Evolutionary conservation across 2,113 vertebrate species (phyloP), one percentile per base, ranked within the genome.

Genomic region (Shinisaurus crocodilurus): DNA sequence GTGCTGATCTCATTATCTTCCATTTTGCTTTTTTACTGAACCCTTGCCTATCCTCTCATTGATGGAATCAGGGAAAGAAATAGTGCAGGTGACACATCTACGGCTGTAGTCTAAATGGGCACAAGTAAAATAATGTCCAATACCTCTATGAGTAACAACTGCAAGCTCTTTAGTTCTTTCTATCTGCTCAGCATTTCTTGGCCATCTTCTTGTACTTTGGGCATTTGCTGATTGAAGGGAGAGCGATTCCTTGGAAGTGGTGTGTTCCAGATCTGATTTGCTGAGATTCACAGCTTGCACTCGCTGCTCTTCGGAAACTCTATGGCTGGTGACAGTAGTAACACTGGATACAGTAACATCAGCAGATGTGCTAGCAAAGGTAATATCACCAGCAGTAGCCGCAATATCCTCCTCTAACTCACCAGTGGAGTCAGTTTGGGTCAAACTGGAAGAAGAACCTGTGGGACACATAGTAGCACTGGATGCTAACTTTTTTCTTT

Each of bases 81-180:
- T 90, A 95, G 75, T 77, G 82, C 48, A 88, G 45, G 87, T 29
- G 86, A 94, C 95, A 94, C 91, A 96, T 80, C 89, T 95, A 94
- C 88, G 83, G 94, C 92, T 88, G 10, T 91, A 92, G 45, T 96
- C 96, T 97, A 96, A 95, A 97, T 93, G 96, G 96, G 94, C 97
- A 97, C 97, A 98, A 98, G 93, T 96, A 98, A 98, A 97, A 97
- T 97, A 98, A 97, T 95, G 96, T 97, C 96, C 97, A 96, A 98
- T 98, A 98, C 98, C 98, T 98, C 98, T 98, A 97, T 98, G 97
- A 97, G 97, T 97, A 98, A 98, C 97, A 98, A 97, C 97, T 97
- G 98, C 97, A 97, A 97, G 97, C 95, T 97, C 97, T 96, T 98
- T 98, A 97, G 97, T 96, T 97, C 97, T 98, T 96, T 98, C 97